Evolutionary conservation across 2,113 vertebrate genomes (phyloP), one percentile per base, ranked within the genome.

Genomic region (Channa argus): DNA sequence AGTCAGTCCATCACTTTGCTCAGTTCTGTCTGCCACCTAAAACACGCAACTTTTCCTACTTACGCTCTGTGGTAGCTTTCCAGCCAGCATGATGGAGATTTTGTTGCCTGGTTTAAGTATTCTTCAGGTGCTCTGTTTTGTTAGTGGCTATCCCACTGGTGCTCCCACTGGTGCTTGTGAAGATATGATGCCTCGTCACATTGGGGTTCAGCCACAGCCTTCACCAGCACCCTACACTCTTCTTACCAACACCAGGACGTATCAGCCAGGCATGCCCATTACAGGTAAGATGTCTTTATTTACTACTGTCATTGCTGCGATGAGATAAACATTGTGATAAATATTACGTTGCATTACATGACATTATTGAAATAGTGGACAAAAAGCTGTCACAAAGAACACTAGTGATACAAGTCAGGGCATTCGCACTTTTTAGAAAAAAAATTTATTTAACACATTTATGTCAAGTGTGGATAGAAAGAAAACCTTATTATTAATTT

Each of bases 81-180:
- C 36, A 58, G 33, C 62, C 47, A 11, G 52, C n/a, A 24, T 11
- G 39, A 85, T 82, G 74, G 50, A 70, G 63, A 14, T 74, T 47
- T 51, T 68, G 38, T 51, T 77, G 41, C 6, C 49, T 5, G 55
- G n/a, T 33, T 49, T 76, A 8, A 5, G 73, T 5, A 5, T 56
- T 9, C 41, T 86, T 34, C 63, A 77, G 7, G n/a, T 63, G 44
- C 55, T 85, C 13, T 4, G 54, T 37, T 43, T 49, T 1, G 63
- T 67, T n/a, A 15, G 15, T 1, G 66, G 69, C 15, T 87, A 82
- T 33, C 86, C 81, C 24, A 61, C 2, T 1, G 83, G 86, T 0
- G 86, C 83, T 8, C 84, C 88, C 45, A 77, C 74, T 0, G 86
- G 84, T 5, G 79, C 84, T 68, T 84, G 88, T 45, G 71, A 65